Percentiles rank a stretch among this genome's conserved stretches.
These are phyloP conservation scores for Rhorus exstirpatorius DNA, from an alignment of 2,888 invertebrate species.

Conservation along the genomic window DNA sequence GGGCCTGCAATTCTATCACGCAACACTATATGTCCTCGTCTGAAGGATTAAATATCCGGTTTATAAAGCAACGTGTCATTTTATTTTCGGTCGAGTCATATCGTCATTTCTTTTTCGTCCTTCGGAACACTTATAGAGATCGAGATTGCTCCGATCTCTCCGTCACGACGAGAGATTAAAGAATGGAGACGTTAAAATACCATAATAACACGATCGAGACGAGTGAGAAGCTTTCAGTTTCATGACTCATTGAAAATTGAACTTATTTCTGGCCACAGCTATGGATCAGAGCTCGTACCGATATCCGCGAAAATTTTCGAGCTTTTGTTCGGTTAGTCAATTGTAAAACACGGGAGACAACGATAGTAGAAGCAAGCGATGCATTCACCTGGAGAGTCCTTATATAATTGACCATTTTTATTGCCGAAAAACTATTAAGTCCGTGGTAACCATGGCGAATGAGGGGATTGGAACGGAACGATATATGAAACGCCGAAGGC, in stretches of 20 bases:
- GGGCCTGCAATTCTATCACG: slow-evolving; percentile 51
- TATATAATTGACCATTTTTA: no score
- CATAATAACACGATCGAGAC: not conserved
- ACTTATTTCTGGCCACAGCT: slow-evolving; percentile 1
- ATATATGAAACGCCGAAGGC: not conserved
- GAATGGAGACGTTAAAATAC: not conserved
- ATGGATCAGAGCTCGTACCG: no score
- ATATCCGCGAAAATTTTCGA: no score
- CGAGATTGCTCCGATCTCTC: not conserved
- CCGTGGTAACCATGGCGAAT: no score
- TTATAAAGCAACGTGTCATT: slow-evolving; percentile 22
- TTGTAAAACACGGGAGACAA: no score
- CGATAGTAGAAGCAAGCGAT: no score
- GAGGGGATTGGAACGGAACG: not conserved
- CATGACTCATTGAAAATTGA: not conserved
- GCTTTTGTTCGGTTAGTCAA: no score
- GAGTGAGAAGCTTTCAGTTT: not conserved
- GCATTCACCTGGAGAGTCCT: no score
- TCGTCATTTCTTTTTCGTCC: slow-evolving; percentile 21
- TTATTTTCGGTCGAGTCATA: slow-evolving; percentile 38
- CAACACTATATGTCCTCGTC: slow-evolving; percentile 49
- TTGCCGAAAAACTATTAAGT: no score
- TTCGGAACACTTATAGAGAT: not conserved
- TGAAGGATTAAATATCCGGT: slow-evolving; percentile 55
- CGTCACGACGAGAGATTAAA: slow-evolving; percentile 12